Conservation (phyloP, 2,113 vertebrate species). For the Australoheros scitulus region DNA sequence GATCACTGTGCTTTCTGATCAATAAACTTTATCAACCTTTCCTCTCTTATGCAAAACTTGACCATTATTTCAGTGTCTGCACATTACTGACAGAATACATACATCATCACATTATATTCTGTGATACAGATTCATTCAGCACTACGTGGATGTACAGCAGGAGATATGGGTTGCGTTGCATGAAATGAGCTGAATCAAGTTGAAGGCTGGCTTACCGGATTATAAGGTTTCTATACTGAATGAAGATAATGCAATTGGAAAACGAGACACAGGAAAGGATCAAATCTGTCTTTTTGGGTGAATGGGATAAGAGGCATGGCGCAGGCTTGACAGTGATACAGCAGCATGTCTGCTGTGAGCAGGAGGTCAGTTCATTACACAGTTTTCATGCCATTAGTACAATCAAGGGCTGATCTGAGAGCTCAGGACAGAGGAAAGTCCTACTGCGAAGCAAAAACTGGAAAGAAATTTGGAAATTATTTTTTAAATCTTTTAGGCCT, state of each 20-base stretch:
- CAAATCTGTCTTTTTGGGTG: not conserved
- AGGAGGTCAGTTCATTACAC: not conserved
- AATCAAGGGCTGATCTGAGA: not conserved
- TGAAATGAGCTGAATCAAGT: conserved; percentile 13
- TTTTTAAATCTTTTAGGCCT: no score
- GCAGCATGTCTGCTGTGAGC: not conserved
- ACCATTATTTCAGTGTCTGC: not conserved
- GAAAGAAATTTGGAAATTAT: no score
- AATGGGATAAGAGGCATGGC: not conserved
- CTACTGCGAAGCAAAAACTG: not conserved
- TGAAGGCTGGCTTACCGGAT: conserved; percentile 3
- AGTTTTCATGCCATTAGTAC: not conserved
- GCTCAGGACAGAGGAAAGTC: not conserved
- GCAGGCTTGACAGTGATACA: not conserved
- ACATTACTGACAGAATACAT: not conserved
- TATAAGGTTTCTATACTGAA: conserved; percentile 6
- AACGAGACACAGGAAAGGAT: not conserved
- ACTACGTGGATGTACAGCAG: not conserved
- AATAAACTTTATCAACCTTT: not conserved
- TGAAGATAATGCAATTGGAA: not conserved
- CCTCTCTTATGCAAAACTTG: no score
- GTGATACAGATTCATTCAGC: not conserved
- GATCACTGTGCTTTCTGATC: no score
- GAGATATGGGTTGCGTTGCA: not conserved
- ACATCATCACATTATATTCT: not conserved